Evolutionary conservation across 2,888 invertebrate species (phyloP).

Genomic region (Endotricha flammealis): DNA sequence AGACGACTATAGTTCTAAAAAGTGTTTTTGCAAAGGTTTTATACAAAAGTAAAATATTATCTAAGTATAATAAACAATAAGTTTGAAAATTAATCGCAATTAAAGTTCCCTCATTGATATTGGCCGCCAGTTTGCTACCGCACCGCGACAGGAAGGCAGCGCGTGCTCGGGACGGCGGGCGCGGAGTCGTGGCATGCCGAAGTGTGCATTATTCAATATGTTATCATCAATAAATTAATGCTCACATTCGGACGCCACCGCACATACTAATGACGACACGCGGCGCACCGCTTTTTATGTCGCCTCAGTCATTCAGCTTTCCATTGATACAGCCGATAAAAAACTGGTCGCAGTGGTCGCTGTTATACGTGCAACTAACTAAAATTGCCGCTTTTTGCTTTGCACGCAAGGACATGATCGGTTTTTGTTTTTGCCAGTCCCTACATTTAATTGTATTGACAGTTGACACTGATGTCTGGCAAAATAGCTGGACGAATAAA

Average conservation of each 20-base stretch:
- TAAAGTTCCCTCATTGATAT: slow-evolving; percentile 11
- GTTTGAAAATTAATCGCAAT: background rate
- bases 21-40: too few species aligned
- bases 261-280: slow-evolving; percentile 75
- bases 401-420: slow-evolving; percentile 57
- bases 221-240: slow-evolving; percentile 74
- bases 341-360: slow-evolving; percentile 51
- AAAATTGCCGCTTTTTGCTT: slow-evolving; percentile 52
- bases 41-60: too few species aligned
- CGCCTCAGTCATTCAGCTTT: slow-evolving; percentile 57
- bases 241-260: slow-evolving; percentile 60
- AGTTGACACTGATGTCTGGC: slow-evolving; percentile 21
- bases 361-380: slow-evolving; percentile 50
- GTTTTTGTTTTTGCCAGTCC: slow-evolving; percentile 48
- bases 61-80: too few species aligned
- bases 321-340: slow-evolving; percentile 65
- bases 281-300: slow-evolving; percentile 60
- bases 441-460: slow-evolving; percentile 47
- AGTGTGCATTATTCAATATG: slow-evolving; percentile 66
- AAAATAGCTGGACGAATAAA: slow-evolving; percentile 14
- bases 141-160: slow-evolving; percentile 47
- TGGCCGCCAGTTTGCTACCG: slow-evolving; percentile 11
- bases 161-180: slow-evolving; percentile 47
- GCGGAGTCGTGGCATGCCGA: slow-evolving; percentile 32
- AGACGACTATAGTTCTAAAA: too few species aligned